These are phyloP conservation scores for Parasteatoda tepidariorum DNA, from an alignment of 1,140 invertebrate species.

Conservation along the genomic window DNA sequence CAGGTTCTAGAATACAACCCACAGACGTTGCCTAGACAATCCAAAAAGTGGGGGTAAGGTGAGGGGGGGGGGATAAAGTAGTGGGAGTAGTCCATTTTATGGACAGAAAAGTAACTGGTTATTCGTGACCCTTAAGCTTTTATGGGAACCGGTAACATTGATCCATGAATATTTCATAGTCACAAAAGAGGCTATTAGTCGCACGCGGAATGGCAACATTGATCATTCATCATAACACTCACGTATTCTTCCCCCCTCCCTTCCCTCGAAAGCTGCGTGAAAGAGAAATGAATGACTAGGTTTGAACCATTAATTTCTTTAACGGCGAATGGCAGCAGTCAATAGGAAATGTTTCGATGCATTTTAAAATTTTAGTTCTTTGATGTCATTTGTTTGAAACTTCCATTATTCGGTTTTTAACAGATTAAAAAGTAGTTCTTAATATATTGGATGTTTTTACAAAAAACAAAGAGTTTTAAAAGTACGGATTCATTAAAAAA, in stretches of 20 bases:
- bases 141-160: conserved; percentile 25
- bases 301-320: neutral
- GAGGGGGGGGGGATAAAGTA: neutral
- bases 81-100: neutral
- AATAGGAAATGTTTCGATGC: neutral
- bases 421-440: too few relatives aligned
- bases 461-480: too few relatives aligned
- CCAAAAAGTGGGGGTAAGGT: neutral
- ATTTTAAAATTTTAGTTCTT: too few relatives aligned
- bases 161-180: conserved; percentile 55
- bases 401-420: too few relatives aligned
- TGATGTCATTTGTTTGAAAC: too few relatives aligned
- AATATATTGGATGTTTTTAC: too few relatives aligned
- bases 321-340: neutral
- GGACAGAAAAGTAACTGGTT: conserved; percentile 18
- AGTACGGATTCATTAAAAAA: too few relatives aligned
- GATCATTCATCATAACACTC: conserved; percentile 46
- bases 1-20: neutral
- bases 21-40: neutral
- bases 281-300: conserved; percentile 1
- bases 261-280: conserved; percentile 20
- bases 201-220: conserved; percentile 40
- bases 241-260: conserved; percentile 36
- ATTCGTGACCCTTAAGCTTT: conserved; percentile 42
- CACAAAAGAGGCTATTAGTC: conserved; percentile 59